Conservation (phyloP, 2,113 vertebrate species). For the Axis porcinus region DNA sequence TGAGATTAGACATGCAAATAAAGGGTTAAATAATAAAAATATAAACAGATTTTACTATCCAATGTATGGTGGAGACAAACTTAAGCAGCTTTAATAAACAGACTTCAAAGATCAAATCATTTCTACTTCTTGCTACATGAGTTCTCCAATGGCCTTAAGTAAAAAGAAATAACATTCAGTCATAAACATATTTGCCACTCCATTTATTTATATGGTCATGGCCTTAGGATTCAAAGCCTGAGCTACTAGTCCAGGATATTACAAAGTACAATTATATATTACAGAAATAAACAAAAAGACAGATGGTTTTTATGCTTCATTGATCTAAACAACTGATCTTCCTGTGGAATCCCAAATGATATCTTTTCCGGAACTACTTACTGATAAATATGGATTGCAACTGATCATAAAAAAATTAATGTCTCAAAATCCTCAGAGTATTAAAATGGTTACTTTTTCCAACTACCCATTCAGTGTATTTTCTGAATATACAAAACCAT, state of each 20-base stretch:
- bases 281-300: slow-evolving; percentile 25
- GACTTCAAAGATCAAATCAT: background rate
- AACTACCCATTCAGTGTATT: background rate
- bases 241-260: background rate
- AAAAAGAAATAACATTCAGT: background rate
- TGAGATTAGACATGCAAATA: background rate
- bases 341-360: background rate
- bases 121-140: background rate
- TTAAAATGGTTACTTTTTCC: background rate
- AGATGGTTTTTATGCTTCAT: slow-evolving; percentile 38
- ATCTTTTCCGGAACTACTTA: background rate
- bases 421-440: background rate
- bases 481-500: background rate
- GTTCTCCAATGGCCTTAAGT: background rate
- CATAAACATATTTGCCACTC: background rate
- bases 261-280: background rate
- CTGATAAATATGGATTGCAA: background rate
- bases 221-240: slow-evolving; percentile 13
- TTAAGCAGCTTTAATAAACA: background rate
- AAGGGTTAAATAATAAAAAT: background rate
- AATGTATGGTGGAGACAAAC: background rate
- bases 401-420: background rate
- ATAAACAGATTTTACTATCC: background rate
- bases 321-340: slow-evolving; percentile 1
- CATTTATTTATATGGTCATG: background rate